Conservation (phyloP, 2,113 vertebrate species). For the Sylvietta virens region DNA sequence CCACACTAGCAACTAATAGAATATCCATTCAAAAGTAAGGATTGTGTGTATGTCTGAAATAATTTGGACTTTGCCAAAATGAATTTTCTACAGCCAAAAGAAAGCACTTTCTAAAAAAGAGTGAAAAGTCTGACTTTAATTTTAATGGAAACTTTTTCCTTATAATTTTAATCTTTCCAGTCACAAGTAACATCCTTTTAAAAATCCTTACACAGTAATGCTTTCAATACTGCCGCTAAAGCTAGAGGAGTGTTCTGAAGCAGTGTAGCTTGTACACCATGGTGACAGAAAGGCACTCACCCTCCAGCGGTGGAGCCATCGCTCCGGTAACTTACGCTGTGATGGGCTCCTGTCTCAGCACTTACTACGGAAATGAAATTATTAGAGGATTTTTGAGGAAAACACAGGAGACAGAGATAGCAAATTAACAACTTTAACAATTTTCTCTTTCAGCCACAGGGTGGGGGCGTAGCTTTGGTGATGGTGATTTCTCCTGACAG, state of each 20-base stretch:
- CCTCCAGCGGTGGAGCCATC: neutral
- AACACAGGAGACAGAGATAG: neutral
- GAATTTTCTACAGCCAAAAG: neutral
- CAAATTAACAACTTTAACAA: neutral
- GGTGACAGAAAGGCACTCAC: neutral
- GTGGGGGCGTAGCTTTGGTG: slow-evolving; percentile 22
- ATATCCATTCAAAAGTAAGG: neutral
- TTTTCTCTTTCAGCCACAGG: slow-evolving; percentile 37
- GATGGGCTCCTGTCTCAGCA: neutral
- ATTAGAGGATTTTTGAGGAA: neutral
- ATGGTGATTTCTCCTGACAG: neutral
- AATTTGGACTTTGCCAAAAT: neutral
- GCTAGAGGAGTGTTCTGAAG: neutral
- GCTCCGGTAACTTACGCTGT: neutral
- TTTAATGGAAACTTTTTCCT: neutral
- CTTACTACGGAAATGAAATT: neutral
- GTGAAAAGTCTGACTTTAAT: neutral
- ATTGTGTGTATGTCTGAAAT: neutral
- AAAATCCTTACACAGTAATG: neutral
- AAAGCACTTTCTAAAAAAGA: neutral
- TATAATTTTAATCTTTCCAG: neutral
- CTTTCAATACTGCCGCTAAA: neutral
- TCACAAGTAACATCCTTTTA: neutral
- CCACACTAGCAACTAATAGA: neutral
- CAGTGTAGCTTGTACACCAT: neutral